Conservation (phyloP, 1,140 invertebrate genomes). For the Brachionus rotundiformis region DNA sequence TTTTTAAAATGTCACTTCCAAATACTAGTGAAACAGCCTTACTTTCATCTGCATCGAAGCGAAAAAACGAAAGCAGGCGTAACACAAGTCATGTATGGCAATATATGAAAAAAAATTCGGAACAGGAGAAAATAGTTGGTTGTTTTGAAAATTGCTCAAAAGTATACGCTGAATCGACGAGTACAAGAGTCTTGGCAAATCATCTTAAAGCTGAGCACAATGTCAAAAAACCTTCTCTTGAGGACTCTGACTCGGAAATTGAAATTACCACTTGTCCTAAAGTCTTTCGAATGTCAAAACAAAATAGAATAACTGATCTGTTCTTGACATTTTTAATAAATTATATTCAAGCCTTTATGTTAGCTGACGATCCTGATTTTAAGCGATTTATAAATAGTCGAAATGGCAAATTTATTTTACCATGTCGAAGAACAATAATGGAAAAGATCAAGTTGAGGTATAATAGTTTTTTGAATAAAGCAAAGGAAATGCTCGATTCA, state of each 20-base stretch:
- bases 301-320: no score
- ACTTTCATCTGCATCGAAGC: no score
- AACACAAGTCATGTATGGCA: no score
- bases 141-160: not conserved
- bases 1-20: no score
- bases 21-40: no score
- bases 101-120: no score
- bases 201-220: not conserved
- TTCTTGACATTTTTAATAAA: no score
- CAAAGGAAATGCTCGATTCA: constrained; percentile 24
- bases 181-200: not conserved
- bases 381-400: constrained; percentile 52
- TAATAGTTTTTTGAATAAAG: constrained; percentile 52
- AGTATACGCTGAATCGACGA: not conserved
- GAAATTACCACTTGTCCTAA: not conserved
- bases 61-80: no score
- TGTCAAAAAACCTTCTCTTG: not conserved
- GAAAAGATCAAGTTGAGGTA: constrained; percentile 54
- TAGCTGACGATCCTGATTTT: constrained; percentile 55
- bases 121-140: not conserved
- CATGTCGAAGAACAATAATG: constrained; percentile 53
- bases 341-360: constrained; percentile 55
- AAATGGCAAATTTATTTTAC: constrained; percentile 54
- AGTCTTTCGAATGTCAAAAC: not conserved
- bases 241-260: not conserved